Evolutionary conservation across 2,113 vertebrate genomes (phyloP).

Genomic region (Anolis sagrei): DNA sequence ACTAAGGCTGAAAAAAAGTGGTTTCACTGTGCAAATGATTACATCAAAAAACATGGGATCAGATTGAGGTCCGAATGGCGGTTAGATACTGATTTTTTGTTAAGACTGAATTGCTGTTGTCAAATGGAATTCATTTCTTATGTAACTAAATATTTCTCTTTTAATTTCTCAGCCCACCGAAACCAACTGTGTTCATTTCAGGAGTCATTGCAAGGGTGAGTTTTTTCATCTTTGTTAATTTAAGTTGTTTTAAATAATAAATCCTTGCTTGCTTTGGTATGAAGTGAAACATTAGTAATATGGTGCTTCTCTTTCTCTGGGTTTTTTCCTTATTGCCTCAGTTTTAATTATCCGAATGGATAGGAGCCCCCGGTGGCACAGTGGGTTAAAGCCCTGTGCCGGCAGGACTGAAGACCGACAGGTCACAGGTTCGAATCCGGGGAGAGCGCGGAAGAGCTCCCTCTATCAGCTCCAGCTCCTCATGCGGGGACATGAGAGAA

Average conservation of each 20-base stretch:
- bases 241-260: neutral
- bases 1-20: too few species aligned
- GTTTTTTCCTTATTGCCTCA: constrained; percentile 26
- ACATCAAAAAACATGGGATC: too few species aligned
- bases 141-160: constrained; percentile 40
- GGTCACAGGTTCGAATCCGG: too few species aligned
- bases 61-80: too few species aligned
- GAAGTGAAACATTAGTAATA: constrained; percentile 27
- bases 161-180: constrained; percentile 84
- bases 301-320: fast-evolving
- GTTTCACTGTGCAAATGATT: too few species aligned
- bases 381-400: too few species aligned
- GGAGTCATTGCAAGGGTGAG: constrained; percentile 96
- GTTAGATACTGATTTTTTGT: neutral
- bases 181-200: constrained; percentile 89
- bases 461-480: too few species aligned
- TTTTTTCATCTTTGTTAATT: constrained; percentile 33
- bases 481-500: too few species aligned
- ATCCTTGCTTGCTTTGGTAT: constrained; percentile 25
- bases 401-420: too few species aligned
- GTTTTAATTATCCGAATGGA: constrained; percentile 21
- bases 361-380: too few species aligned
- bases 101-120: neutral
- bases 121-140: neutral
- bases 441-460: too few species aligned